phyloP scores from a whole-genome alignment of 2,113 vertebrate species.

The Alethe diademata region DNA sequence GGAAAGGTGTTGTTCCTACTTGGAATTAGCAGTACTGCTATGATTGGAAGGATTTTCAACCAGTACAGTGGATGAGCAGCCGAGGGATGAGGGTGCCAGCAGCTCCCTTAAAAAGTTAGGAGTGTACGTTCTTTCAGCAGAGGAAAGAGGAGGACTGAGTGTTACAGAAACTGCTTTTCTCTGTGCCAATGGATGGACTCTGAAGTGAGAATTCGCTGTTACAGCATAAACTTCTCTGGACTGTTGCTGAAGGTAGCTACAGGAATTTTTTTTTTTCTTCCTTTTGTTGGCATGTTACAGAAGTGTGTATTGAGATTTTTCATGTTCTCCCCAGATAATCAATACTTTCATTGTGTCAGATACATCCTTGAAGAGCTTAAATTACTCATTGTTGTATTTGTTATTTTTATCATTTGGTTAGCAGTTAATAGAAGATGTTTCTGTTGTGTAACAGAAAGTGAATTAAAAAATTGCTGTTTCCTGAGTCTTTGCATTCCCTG shows the following conservation, averaged over 20 bases:
- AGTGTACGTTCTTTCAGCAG: background rate
- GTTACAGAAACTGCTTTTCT: background rate
- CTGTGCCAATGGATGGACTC: background rate
- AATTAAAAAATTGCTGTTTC: background rate
- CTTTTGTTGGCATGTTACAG: background rate
- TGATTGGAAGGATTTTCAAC: background rate
- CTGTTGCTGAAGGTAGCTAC: background rate
- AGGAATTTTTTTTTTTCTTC: background rate
- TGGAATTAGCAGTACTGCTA: background rate
- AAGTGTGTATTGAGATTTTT: background rate
- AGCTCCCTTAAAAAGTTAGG: background rate
- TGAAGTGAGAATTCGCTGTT: background rate
- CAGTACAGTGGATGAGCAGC: background rate
- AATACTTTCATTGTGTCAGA: background rate
- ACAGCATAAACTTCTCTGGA: background rate
- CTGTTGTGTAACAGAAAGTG: background rate
- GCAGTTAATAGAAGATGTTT: background rate
- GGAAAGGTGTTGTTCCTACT: background rate
- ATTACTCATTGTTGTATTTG: background rate
- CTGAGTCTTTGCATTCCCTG: background rate
- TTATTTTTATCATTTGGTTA: background rate
- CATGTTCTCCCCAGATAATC: background rate
- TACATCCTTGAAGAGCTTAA: background rate
- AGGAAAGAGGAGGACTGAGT: background rate
- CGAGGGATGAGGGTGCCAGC: background rate